Evolutionary conservation across 2,113 vertebrate species (phyloP).

Genomic region (Sylvietta virens): DNA sequence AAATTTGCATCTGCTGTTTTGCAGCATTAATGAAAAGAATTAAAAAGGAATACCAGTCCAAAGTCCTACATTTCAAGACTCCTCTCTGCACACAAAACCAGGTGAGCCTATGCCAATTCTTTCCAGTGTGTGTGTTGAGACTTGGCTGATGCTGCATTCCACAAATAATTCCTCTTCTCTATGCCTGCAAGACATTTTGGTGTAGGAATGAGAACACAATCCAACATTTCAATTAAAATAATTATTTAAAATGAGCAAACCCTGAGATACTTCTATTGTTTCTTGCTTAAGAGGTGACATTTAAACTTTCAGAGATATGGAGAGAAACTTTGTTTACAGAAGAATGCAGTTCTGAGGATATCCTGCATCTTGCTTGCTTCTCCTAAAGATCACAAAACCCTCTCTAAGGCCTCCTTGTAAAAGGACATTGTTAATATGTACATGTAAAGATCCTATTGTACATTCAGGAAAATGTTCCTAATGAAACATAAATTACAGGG

Average conservation of each 20-base stretch:
- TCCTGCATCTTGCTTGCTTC: not conserved
- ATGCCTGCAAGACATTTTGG: slow-evolving; percentile 18
- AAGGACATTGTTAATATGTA: not conserved
- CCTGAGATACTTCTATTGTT: not conserved
- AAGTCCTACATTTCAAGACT: not conserved
- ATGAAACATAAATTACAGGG: not conserved
- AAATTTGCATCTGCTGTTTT: not conserved
- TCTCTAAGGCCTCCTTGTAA: not conserved
- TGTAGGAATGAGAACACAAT: slow-evolving; percentile 11
- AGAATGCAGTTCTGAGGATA: not conserved
- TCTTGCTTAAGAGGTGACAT: not conserved
- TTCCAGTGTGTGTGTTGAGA: slow-evolving; percentile 34
- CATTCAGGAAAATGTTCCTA: not conserved
- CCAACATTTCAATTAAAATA: slow-evolving; percentile 8
- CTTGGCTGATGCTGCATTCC: slow-evolving; percentile 60
- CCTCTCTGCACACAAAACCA: not conserved
- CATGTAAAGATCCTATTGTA: not conserved
- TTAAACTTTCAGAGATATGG: not conserved
- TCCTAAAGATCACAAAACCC: not conserved
- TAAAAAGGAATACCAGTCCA: not conserved
- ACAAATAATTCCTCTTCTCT: slow-evolving; percentile 29
- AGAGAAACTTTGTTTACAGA: not conserved
- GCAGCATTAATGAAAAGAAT: not conserved
- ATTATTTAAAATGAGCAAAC: not conserved
- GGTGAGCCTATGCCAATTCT: not conserved